These are phyloP conservation scores for Mesoclemmys tuberculata DNA, from an alignment of 2,113 vertebrate genomes.

Conservation along the genomic window DNA sequence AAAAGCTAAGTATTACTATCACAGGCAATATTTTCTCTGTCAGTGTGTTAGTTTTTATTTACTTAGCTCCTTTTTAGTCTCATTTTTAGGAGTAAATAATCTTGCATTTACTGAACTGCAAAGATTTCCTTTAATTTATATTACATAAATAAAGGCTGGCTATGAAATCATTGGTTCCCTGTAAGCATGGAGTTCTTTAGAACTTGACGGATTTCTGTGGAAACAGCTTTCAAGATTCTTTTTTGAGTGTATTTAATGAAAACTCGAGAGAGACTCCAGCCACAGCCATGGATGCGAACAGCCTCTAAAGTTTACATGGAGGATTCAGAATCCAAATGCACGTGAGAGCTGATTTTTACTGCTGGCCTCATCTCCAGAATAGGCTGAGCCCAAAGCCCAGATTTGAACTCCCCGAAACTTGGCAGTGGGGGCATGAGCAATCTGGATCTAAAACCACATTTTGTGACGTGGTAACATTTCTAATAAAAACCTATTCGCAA, in stretches of 20 bases:
- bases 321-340: neutral
- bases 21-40: neutral
- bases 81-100: neutral
- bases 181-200: neutral
- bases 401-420: neutral
- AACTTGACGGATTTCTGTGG: neutral
- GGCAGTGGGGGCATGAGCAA: neutral
- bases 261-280: neutral
- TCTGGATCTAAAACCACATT: neutral
- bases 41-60: neutral
- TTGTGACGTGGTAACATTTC: neutral
- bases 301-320: neutral
- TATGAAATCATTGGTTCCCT: neutral
- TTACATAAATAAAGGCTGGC: neutral
- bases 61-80: neutral
- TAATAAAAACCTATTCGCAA: neutral
- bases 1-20: neutral
- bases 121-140: neutral
- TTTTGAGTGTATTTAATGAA: neutral
- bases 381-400: neutral
- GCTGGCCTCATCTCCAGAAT: neutral
- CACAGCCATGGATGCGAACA: neutral
- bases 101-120: neutral
- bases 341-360: neutral
- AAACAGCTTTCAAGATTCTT: neutral